Evolutionary conservation across 64 coral and sea anemone species (phyloP).

Genomic region (Dendronephthya gigantea): DNA sequence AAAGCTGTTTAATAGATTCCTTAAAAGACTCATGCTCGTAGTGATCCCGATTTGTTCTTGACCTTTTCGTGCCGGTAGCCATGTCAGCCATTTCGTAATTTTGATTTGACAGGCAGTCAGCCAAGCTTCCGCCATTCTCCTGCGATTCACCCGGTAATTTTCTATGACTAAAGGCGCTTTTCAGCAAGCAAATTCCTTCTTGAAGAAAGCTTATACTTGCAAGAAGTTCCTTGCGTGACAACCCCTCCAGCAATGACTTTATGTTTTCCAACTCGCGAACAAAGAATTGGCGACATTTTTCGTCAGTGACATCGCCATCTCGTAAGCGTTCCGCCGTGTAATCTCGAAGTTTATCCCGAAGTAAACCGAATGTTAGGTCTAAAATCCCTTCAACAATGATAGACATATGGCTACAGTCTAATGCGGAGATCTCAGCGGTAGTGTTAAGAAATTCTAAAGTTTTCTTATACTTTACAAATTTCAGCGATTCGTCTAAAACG

Average conservation of each 20-base stretch:
- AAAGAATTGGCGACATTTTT: not conserved
- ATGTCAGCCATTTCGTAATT: not conserved
- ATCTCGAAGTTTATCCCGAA: not conserved
- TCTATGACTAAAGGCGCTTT: not conserved
- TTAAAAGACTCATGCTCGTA: not conserved
- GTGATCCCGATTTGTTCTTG: not conserved
- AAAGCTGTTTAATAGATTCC: not conserved
- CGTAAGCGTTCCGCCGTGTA: not conserved
- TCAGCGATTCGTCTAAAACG: too few species aligned
- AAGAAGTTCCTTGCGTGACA: not conserved
- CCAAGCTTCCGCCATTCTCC: not conserved
- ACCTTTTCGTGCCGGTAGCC: not conserved
- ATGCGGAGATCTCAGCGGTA: too few species aligned
- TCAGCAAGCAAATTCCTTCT: not conserved
- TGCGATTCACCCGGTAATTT: too few species aligned
- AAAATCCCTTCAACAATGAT: not conserved
- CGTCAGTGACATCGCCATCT: conserved; percentile 3
- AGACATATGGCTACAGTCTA: too few species aligned
- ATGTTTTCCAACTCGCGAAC: not conserved
- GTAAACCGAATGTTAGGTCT: not conserved
- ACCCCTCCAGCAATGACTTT: not conserved
- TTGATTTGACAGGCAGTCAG: not conserved
- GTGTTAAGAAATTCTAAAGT: too few species aligned
- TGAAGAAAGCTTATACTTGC: not conserved
- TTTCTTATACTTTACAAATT: too few species aligned